A percentile compares a stretch with the other conserved stretches of the same genome.
phyloP scores from a whole-genome alignment of 2,888 invertebrate genomes.

The Aleiodes testaceus region DNA sequence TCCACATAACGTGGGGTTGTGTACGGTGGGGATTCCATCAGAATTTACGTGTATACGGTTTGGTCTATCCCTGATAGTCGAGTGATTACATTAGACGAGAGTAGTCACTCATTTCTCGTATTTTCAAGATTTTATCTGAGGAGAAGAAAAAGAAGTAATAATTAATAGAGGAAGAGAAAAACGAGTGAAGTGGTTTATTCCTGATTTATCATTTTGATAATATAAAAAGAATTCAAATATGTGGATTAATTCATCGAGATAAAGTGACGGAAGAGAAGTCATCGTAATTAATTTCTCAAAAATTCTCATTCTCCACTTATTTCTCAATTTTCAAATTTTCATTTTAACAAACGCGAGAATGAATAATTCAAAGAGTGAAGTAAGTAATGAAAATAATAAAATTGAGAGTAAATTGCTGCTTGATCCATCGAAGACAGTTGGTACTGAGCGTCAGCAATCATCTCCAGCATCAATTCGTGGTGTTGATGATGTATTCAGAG shows the following conservation, averaged over 20 bases:
- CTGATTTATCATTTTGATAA: neutral
- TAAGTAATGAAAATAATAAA: constrained; percentile 65
- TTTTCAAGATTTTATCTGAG: too few species aligned
- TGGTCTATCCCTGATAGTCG: constrained; percentile 28
- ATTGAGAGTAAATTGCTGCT: constrained; percentile 65
- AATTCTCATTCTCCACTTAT: too few species aligned
- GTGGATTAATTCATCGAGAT: too few species aligned
- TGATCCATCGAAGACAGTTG: constrained; percentile 59
- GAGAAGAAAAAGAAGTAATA: neutral
- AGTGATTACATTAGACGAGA: constrained; percentile 13
- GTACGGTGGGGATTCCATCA: constrained; percentile 30
- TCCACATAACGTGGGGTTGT: constrained; percentile 15
- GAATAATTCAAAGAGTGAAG: constrained; percentile 51
- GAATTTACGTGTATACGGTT: constrained; percentile 28
- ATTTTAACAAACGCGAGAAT: neutral
- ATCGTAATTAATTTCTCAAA: too few species aligned
- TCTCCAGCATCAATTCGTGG: constrained; percentile 57
- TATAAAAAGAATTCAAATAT: too few species aligned
- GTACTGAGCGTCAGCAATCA: constrained; percentile 43
- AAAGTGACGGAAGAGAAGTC: too few species aligned
- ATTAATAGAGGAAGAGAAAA: neutral
- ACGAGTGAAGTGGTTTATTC: neutral
- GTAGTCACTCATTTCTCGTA: neutral
- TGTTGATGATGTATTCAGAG: constrained; percentile 73
- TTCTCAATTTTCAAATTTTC: too few species aligned